Base-by-base conservation (phyloP, 2,797 vertebrate genomes). In the Parambassis ranga region DNA sequence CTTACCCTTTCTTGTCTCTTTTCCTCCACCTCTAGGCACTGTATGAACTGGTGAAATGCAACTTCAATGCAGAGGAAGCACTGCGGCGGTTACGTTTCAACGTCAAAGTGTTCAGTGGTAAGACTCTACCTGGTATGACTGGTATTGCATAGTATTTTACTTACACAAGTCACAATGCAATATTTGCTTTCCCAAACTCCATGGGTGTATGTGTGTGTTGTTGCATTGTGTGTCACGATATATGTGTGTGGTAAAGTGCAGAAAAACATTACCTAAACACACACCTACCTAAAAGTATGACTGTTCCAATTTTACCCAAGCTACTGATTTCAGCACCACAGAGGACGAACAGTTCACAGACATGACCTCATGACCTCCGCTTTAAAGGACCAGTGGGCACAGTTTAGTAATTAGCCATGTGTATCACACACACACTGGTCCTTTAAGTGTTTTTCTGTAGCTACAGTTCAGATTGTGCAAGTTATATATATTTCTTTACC, bases 41-140 rank as follows among this genome's bases (percentile, higher is more conserved):
- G 64, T 98, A 96, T 6, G 96, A 98, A 81, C 87, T 99, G 71
- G 95, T 98, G 53, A 98, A 96, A 82, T 99, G 97, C 87, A 95
- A 93, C 82, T 98, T 96, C 82, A 95, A 96, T 5, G 88, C 90
- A 15, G 96, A 97, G 50, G 97, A 99, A 77, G 97, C 97, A 0
- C 91, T 97, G 58, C 88, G 95, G 64, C 91, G 96, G 80, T 81
- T 98, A 50, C 82, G 84, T 63, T 98, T 98, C 91, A 99, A 99
- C 0, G 95, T 98, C 71, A 99, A 96, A 85, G 96, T 97, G 43
- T 93, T 95, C 75, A 93, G 91, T 85, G 96, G 97, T 98, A 84
- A 94, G 94, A 31, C 9, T 4, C 4, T 32, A 58, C 22, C 38
- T 19, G 13, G 30, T 26, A 7, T 13, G 5, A 13, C 10, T 36